These are phyloP conservation scores for Drosophila koepferae DNA, from an alignment of 2,888 invertebrate species.

Conservation along the genomic window DNA sequence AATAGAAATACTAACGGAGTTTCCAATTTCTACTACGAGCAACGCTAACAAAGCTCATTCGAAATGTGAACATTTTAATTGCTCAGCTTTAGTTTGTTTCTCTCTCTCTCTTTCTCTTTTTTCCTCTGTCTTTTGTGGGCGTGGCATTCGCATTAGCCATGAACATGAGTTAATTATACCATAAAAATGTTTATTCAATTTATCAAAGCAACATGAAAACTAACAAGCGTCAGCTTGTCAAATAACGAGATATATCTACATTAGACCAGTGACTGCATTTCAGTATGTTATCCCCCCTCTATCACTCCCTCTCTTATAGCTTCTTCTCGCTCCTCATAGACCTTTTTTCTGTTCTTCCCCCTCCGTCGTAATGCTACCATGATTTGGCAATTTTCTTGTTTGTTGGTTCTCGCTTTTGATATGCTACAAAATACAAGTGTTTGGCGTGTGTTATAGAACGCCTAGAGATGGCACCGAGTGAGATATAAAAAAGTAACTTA, in stretches of 20 bases:
- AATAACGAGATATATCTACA: constrained; percentile 53
- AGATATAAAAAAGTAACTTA: neutral
- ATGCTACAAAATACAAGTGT: constrained; percentile 25
- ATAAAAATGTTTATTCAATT: constrained; percentile 67
- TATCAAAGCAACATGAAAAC: constrained; percentile 65
- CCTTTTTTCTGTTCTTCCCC: neutral
- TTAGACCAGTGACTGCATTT: constrained; percentile 35
- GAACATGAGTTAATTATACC: constrained; percentile 71
- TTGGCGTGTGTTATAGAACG: constrained; percentile 42
- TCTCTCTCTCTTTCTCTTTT: neutral
- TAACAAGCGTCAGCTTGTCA: constrained; percentile 65
- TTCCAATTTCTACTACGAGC: constrained; percentile 18
- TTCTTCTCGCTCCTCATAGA: neutral
- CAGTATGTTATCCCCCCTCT: neutral
- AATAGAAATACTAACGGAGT: neutral
- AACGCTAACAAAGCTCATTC: constrained; percentile 1
- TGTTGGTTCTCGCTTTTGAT: constrained; percentile 31
- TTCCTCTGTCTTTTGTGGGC: constrained; percentile 35
- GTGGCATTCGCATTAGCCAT: constrained; percentile 58
- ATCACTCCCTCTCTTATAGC: neutral
- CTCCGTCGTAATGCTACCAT: constrained; percentile 17
- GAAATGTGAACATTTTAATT: constrained; percentile 48
- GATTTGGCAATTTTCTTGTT: constrained; percentile 59
- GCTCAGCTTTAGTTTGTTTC: neutral
- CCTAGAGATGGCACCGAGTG: constrained; percentile 16